These are phyloP conservation scores for Sebastes kiyomatsui DNA, from an alignment of 2,797 vertebrate genomes.

Conservation along the genomic window DNA sequence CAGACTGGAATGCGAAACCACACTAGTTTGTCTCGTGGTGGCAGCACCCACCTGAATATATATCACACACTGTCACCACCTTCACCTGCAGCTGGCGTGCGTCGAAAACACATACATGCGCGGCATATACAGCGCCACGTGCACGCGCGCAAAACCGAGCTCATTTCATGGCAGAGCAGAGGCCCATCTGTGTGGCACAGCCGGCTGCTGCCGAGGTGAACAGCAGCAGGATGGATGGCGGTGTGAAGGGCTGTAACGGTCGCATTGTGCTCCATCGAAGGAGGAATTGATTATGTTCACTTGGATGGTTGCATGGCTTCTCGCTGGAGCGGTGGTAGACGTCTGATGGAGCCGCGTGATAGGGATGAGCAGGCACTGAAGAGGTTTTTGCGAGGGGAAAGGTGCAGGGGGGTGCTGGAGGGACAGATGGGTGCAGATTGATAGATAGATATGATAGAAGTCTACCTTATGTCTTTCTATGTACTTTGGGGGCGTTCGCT, in stretches of 20 bases:
- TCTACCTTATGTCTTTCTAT: neutral
- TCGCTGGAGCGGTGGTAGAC: constrained; percentile 43
- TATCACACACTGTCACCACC: constrained; percentile 40
- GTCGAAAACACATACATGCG: constrained; percentile 20
- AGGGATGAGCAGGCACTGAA: constrained; percentile 59
- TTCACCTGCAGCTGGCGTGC: constrained; percentile 25
- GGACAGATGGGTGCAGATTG: constrained; percentile 53
- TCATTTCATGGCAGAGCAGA: constrained; percentile 77
- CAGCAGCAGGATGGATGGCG: constrained; percentile 54
- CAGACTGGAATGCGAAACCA: constrained; percentile 13
- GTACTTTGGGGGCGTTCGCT: constrained; percentile 4
- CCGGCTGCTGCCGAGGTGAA: constrained; percentile 48
- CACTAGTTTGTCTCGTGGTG: constrained; percentile 24
- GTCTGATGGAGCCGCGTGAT: constrained; percentile 61
- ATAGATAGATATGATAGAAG: constrained; percentile 29
- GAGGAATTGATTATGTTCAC: constrained; percentile 74
- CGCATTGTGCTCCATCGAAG: constrained; percentile 67
- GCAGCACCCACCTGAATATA: constrained; percentile 37
- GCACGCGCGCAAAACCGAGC: constrained; percentile 31
- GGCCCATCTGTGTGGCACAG: constrained; percentile 68
- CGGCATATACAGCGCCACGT: constrained; percentile 1
- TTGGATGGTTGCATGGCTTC: constrained; percentile 52
- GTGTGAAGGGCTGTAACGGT: constrained; percentile 54
- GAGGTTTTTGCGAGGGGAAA: constrained; percentile 25
- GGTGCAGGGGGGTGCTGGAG: neutral